These are phyloP conservation scores for Gryllus bimaculatus DNA, from an alignment of 1,140 invertebrate species.

Conservation along the genomic window DNA sequence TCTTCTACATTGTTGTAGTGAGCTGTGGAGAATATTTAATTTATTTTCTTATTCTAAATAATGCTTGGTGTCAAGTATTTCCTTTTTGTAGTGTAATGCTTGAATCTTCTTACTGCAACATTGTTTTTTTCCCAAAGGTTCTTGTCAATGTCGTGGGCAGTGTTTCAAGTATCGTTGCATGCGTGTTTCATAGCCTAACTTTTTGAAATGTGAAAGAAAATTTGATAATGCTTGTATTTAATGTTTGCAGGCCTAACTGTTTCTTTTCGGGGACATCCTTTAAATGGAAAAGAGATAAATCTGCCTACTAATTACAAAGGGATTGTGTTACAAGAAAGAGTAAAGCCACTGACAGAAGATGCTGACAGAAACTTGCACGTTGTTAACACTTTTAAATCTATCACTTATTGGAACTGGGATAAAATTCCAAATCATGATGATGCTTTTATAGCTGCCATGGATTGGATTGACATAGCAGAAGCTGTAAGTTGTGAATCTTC, in stretches of 20 bases:
- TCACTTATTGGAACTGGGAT: conserved; percentile 73
- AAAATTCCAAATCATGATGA: conserved; percentile 60
- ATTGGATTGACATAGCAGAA: conserved; percentile 69
- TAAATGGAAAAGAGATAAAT: conserved; percentile 50
- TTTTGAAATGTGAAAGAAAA: background rate
- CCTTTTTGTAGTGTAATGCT: no score
- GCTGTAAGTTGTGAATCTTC: conserved; percentile 39
- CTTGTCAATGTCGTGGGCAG: background rate
- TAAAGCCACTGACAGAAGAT: conserved; percentile 46
- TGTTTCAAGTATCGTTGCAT: background rate
- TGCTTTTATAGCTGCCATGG: conserved; percentile 49
- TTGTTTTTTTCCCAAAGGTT: background rate
- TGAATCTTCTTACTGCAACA: background rate
- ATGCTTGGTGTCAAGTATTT: no score
- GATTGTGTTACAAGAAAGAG: conserved; percentile 52
- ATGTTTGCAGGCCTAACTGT: conserved; percentile 37
- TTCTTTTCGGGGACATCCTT: conserved; percentile 55
- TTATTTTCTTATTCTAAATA: no score
- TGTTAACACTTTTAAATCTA: conserved; percentile 48
- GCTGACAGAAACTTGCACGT: conserved; percentile 51
- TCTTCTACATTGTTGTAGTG: background rate
- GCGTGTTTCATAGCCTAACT: background rate
- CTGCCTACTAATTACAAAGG: conserved; percentile 39
- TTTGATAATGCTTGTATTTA: background rate
- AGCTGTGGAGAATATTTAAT: no score